phyloP scores from a whole-genome alignment of 2,888 invertebrate genomes.

The Lasiommata megera region DNA sequence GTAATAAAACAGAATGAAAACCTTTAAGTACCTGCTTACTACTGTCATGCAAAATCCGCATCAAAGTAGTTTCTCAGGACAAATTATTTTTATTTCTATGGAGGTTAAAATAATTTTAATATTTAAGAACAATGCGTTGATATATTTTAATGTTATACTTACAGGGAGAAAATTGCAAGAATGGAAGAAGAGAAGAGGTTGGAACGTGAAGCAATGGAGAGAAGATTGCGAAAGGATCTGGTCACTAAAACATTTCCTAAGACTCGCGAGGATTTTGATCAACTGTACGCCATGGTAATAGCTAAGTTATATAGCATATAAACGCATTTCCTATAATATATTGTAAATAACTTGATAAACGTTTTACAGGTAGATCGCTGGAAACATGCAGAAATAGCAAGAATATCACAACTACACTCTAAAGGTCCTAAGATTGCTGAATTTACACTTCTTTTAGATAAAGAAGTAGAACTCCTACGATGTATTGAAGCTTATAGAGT shows the following conservation, averaged over 20 bases:
- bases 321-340: no score
- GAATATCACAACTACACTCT: constrained; percentile 83
- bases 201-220: constrained; percentile 76
- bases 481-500: constrained; percentile 86
- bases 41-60: no score
- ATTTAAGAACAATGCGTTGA: no score
- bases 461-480: constrained; percentile 85
- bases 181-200: constrained; percentile 80
- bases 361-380: constrained; percentile 83
- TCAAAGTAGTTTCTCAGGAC: no score
- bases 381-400: constrained; percentile 83
- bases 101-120: no score
- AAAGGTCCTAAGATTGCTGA: constrained; percentile 87
- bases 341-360: no score
- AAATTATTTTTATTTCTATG: no score
- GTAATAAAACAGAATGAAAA: no score
- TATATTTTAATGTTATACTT: constrained; percentile 12
- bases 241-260: constrained; percentile 86
- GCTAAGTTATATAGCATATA: no score
- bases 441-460: constrained; percentile 85
- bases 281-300: constrained; percentile 84
- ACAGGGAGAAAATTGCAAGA: constrained; percentile 66
- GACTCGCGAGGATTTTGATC: constrained; percentile 87
- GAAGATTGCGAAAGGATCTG: constrained; percentile 79
- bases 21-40: no score